Evolutionary conservation across 2,113 vertebrate species (phyloP).

Genomic region (Lophius piscatorius): DNA sequence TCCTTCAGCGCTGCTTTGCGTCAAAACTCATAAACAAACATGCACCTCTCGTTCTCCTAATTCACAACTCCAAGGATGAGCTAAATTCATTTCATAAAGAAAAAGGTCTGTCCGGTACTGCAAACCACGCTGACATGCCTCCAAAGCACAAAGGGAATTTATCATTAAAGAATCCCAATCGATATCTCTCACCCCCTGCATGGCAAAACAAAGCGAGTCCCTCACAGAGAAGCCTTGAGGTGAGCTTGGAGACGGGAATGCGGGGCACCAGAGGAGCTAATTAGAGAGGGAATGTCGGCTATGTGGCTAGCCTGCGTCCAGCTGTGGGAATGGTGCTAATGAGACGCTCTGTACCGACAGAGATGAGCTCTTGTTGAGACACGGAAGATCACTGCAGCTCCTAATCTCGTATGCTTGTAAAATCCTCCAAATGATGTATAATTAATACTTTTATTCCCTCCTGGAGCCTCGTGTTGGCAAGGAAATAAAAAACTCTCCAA

Average conservation of each 20-base stretch:
- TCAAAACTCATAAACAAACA: slow-evolving; percentile 22
- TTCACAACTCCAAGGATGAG: slow-evolving; percentile 27
- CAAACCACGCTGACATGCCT: slow-evolving; percentile 61
- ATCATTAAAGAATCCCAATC: slow-evolving; percentile 76
- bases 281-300: slow-evolving; percentile 65
- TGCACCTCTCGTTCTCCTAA: slow-evolving; percentile 15
- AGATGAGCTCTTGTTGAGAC: slow-evolving; percentile 63
- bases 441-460: slow-evolving; percentile 65
- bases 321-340: slow-evolving; percentile 73
- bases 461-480: slow-evolving; percentile 36
- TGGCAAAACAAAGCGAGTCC: slow-evolving; percentile 45
- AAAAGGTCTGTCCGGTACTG: slow-evolving; percentile 40
- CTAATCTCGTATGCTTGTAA: slow-evolving; percentile 69
- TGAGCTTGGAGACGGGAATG: slow-evolving; percentile 47
- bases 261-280: slow-evolving; percentile 73
- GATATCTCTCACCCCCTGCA: slow-evolving; percentile 66
- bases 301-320: slow-evolving; percentile 70
- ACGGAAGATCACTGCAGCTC: slow-evolving; percentile 60
- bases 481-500: slow-evolving; percentile 44
- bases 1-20: slow-evolving; percentile 9
- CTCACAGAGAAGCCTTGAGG: slow-evolving; percentile 38
- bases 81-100: slow-evolving; percentile 42
- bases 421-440: slow-evolving; percentile 70
- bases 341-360: slow-evolving; percentile 65
- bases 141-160: slow-evolving; percentile 77